Conservation (phyloP, 2,797 vertebrate species). For the Crax fasciolata region DNA sequence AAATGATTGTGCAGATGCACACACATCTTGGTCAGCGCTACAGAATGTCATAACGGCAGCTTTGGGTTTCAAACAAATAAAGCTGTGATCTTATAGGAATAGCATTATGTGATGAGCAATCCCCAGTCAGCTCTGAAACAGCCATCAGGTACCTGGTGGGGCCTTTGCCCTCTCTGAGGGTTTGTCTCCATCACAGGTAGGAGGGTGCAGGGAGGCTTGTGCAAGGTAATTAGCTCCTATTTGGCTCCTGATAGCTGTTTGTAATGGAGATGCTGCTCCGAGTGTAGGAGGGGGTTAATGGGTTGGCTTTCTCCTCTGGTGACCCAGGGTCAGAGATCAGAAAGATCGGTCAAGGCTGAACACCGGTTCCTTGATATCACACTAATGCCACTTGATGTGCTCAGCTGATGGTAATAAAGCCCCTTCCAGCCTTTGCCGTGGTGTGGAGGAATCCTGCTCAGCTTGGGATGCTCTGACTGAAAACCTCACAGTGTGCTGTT, state of each 20-base stretch:
- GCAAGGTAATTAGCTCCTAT: not conserved
- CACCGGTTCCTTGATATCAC: not conserved
- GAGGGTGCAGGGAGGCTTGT: not conserved
- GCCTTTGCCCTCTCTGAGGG: not conserved
- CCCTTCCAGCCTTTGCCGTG: accelerated
- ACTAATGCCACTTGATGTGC: not conserved
- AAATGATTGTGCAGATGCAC: not conserved
- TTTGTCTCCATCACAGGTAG: not conserved
- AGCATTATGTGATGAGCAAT: not conserved
- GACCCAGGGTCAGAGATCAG: not conserved
- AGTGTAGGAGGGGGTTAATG: not conserved
- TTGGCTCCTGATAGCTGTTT: not conserved
- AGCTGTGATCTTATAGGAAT: not conserved
- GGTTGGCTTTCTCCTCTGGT: not conserved
- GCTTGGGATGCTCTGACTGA: not conserved
- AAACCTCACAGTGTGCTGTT: accelerated
- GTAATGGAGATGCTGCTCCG: not conserved
- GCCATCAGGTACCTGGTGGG: not conserved
- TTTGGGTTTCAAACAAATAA: not conserved
- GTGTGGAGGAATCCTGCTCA: not conserved
- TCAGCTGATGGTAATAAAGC: not conserved
- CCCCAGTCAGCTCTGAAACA: not conserved
- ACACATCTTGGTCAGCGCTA: not conserved
- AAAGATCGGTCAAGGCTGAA: not conserved
- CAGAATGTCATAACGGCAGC: accelerated